Percentiles rank a stretch among this genome's conserved stretches.
phyloP scores from a whole-genome alignment of 2,113 vertebrate genomes.

The Petaurus breviceps region DNA sequence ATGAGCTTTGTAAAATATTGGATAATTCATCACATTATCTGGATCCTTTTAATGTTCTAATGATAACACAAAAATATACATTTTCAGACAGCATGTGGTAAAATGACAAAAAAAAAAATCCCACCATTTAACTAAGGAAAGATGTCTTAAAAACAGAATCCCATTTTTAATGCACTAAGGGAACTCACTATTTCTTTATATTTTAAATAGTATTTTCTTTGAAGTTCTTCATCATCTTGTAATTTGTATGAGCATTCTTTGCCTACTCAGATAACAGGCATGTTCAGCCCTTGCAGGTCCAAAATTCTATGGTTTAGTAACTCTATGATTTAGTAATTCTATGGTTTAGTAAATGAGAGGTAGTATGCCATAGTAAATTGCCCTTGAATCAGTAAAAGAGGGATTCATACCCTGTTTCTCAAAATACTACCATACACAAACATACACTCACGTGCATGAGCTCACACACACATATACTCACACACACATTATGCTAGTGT shows the following conservation, averaged over 20 bases:
- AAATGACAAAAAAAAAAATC: background rate
- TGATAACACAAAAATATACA: background rate
- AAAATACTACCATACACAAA: background rate
- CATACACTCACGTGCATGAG: no score
- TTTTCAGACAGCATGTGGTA: background rate
- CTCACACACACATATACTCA: no score
- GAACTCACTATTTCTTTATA: background rate
- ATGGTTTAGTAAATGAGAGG: background rate
- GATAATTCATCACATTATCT: background rate
- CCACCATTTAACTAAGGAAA: background rate
- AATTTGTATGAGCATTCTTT: background rate
- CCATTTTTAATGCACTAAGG: background rate
- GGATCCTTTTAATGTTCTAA: background rate
- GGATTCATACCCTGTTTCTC: background rate
- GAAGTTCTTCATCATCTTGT: background rate
- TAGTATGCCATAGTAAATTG: background rate
- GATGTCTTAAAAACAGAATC: background rate
- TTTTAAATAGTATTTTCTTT: background rate
- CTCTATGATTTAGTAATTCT: background rate
- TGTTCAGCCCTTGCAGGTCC: background rate
- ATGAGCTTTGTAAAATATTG: background rate
- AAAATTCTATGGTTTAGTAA: background rate
- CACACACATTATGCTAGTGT: background rate
- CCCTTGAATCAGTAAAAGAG: background rate
- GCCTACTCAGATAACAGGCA: background rate